Conservation (phyloP, 2,797 vertebrate species). For the Oceanodroma leucorhoa region DNA sequence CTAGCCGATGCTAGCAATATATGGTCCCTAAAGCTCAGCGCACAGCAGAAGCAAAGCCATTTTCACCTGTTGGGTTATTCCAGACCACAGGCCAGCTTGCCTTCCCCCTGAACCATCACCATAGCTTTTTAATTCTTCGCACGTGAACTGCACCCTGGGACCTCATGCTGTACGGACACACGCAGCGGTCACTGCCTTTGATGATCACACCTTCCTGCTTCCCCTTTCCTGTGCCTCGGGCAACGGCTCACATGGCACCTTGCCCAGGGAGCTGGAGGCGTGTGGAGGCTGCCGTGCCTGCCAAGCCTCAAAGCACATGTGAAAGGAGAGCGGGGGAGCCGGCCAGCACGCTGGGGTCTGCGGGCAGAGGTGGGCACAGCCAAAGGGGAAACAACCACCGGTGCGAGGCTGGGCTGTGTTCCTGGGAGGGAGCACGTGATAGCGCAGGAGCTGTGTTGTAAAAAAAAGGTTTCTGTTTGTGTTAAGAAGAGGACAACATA, state of each 20-base stretch:
- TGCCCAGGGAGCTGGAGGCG: background rate
- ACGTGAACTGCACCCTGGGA: background rate
- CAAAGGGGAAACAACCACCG: background rate
- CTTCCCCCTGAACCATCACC: background rate
- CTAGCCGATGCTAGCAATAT: background rate
- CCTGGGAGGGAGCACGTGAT: background rate
- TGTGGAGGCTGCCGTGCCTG: background rate
- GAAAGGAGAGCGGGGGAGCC: background rate
- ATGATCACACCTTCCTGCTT: background rate
- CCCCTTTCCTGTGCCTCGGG: background rate
- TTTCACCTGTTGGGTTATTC: background rate
- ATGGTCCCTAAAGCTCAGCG: background rate
- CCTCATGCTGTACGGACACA: background rate
- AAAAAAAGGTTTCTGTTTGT: background rate
- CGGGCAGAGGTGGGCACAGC: background rate
- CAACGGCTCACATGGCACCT: background rate
- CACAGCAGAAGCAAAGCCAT: background rate
- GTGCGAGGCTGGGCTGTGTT: background rate
- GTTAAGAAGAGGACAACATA: conserved; percentile 8
- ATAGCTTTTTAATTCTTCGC: background rate
- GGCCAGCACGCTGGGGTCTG: background rate
- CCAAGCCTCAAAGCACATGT: background rate
- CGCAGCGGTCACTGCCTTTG: background rate
- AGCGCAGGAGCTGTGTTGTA: background rate
- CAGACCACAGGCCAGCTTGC: background rate